Conservation (phyloP, 2,888 invertebrate species). For the Anaspis maculata region DNA sequence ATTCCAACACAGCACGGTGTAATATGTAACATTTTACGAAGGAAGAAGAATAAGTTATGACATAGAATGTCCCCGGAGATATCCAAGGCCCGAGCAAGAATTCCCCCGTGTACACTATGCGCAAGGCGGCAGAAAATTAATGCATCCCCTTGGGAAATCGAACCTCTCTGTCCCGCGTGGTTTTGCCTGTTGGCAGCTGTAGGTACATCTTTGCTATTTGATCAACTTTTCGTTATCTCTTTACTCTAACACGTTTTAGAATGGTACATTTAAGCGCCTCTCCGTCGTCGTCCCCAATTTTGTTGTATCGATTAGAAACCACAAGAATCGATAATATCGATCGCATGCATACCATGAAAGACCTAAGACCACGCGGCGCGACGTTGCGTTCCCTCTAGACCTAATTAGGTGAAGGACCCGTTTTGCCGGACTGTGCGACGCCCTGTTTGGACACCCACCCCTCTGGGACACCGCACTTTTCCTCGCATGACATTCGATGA, state of each 20-base stretch:
- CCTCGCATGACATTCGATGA: too few relatives aligned
- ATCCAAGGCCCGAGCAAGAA: constrained; percentile 34
- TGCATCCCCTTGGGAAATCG: constrained; percentile 60
- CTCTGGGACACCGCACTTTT: too few relatives aligned
- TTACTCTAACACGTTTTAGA: constrained; percentile 21
- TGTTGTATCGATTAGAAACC: too few relatives aligned
- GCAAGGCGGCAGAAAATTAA: constrained; percentile 73
- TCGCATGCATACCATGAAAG: too few relatives aligned
- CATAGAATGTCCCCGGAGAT: constrained; percentile 35
- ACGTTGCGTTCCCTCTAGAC: background rate
- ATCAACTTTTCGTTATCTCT: constrained; percentile 28
- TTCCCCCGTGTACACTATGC: constrained; percentile 60
- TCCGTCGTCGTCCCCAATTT: too few relatives aligned
- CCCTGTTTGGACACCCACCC: background rate
- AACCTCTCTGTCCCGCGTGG: constrained; percentile 45
- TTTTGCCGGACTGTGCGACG: too few relatives aligned
- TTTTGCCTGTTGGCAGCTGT: constrained; percentile 34
- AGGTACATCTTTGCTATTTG: constrained; percentile 31
- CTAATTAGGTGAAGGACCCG: background rate
- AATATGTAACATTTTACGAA: constrained; percentile 36
- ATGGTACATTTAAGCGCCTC: constrained; percentile 13
- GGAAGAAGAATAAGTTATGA: constrained; percentile 42
- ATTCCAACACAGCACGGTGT: constrained; percentile 27
- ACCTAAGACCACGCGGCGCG: background rate
- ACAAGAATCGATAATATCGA: background rate